A percentile compares a stretch with the other conserved stretches of the same genome.
Conservation (phyloP, 2,797 vertebrate species). For the Spinus olivaceus region DNA sequence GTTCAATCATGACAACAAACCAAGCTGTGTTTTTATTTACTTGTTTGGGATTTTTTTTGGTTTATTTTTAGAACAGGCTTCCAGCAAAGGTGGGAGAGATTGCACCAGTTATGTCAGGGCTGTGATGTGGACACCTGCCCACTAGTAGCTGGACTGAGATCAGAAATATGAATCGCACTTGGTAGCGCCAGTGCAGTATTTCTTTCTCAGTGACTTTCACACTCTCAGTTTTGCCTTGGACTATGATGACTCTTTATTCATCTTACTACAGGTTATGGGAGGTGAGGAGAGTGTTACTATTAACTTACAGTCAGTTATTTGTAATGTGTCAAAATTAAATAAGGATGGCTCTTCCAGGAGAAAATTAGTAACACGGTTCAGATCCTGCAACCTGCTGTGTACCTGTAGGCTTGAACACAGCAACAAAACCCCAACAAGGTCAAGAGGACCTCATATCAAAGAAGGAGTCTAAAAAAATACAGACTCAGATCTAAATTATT, state of each 20-base stretch:
- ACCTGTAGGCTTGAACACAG: background rate
- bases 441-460: background rate
- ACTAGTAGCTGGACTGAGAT: constrained; percentile 33
- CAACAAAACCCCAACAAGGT: background rate
- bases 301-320: background rate
- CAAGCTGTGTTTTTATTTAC: background rate
- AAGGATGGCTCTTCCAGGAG: background rate
- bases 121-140: constrained; percentile 38
- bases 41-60: background rate
- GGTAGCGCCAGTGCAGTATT: background rate
- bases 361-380: background rate
- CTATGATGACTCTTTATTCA: background rate
- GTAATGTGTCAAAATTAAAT: background rate
- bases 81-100: constrained; percentile 22
- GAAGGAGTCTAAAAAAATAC: background rate
- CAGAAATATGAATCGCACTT: constrained; percentile 40
- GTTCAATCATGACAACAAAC: background rate
- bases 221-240: background rate
- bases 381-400: background rate
- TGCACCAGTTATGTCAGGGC: background rate
- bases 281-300: constrained; percentile 2
- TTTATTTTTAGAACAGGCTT: constrained; percentile 37
- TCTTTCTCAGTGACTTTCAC: constrained; percentile 33
- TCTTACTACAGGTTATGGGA: constrained; percentile 21
- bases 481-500: background rate